Conservation (phyloP, 1,140 invertebrate genomes). For the Adelges cooleyi region DNA sequence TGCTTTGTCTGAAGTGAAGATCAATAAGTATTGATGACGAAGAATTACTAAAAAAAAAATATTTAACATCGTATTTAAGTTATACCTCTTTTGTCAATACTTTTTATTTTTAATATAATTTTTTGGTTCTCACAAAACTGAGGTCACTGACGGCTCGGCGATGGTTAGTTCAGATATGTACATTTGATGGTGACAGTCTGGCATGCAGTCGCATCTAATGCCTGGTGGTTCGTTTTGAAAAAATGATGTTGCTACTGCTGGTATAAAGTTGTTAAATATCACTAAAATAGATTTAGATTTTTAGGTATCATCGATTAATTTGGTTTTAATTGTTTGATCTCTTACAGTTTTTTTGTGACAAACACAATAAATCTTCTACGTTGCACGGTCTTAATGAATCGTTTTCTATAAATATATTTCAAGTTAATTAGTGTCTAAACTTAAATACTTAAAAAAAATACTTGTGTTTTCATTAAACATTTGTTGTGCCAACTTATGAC, state of each 20-base stretch:
- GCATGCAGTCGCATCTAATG: constrained; percentile 33
- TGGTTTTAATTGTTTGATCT: too few relatives aligned
- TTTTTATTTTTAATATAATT: too few relatives aligned
- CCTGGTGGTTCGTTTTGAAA: constrained; percentile 29
- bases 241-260: constrained; percentile 25
- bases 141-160: neutral
- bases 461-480: neutral
- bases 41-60: constrained; percentile 23
- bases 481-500: neutral
- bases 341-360: constrained; percentile 33
- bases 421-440: too few relatives aligned
- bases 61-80: too few relatives aligned
- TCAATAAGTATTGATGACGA: constrained; percentile 30
- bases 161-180: constrained; percentile 32
- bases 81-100: too few relatives aligned
- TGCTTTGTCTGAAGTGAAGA: constrained; percentile 31
- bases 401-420: constrained; percentile 16
- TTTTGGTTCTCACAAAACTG: neutral
- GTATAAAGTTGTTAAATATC: constrained; percentile 33
- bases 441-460: too few relatives aligned
- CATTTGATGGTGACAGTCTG: constrained; percentile 34
- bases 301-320: too few relatives aligned
- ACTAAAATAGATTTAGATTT: constrained; percentile 20
- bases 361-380: constrained; percentile 32
- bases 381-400: constrained; percentile 30